A percentile compares a stretch with the other conserved stretches of the same genome.
These are phyloP conservation scores for Apodemus speciosus DNA, from an alignment of 2,113 vertebrate species.

Conservation along the genomic window DNA sequence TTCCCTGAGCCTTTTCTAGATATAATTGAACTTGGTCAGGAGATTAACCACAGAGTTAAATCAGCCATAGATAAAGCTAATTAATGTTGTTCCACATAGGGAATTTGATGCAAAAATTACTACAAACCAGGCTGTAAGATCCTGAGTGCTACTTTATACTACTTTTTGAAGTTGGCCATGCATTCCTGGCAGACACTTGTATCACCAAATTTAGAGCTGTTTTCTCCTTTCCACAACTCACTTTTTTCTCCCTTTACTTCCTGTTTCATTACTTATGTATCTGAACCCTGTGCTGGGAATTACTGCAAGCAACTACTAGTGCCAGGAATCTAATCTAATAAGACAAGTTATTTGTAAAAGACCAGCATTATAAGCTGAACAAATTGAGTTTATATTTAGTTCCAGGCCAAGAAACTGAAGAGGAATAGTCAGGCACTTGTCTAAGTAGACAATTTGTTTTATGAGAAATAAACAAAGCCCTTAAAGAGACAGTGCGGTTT, in stretches of 20 bases:
- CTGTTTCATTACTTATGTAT: slow-evolving; percentile 34
- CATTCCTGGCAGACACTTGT: not conserved
- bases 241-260: not conserved
- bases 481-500: not conserved
- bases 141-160: not conserved
- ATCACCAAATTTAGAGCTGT: not conserved
- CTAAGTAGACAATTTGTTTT: slow-evolving; percentile 49
- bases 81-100: not conserved
- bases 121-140: not conserved
- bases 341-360: slow-evolving; percentile 69
- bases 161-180: not conserved
- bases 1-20: not conserved
- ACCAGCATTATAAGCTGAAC: slow-evolving; percentile 58
- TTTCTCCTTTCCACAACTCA: not conserved
- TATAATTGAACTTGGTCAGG: not conserved
- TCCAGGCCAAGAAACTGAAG: slow-evolving; percentile 59
- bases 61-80: not conserved
- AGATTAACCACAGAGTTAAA: not conserved
- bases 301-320: slow-evolving; percentile 56
- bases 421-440: slow-evolving; percentile 18
- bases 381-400: slow-evolving; percentile 71
- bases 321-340: slow-evolving; percentile 63
- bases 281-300: slow-evolving; percentile 50
- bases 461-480: slow-evolving; percentile 21
- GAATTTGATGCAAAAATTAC: not conserved